Conservation (phyloP, 2,888 invertebrate species). For the Hyalella azteca region DNA sequence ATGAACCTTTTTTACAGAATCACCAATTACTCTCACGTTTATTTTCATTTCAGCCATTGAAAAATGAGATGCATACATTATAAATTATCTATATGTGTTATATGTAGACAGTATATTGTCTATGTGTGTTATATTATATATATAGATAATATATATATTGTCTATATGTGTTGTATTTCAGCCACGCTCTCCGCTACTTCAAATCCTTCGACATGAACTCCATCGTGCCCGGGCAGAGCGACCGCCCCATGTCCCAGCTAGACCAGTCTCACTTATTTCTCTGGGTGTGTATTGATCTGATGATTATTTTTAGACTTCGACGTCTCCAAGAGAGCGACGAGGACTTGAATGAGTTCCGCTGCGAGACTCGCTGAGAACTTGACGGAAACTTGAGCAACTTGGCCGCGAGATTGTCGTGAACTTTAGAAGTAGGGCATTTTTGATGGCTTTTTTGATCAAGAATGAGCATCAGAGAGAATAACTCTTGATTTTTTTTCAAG, state of each 20-base stretch:
- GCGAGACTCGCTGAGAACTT: neutral
- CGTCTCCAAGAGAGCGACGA: neutral
- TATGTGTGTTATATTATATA: neutral
- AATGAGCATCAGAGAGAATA: too few relatives aligned
- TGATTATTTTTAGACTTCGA: conserved; percentile 8
- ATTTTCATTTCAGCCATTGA: too few relatives aligned
- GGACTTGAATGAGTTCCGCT: neutral
- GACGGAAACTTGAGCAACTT: too few relatives aligned
- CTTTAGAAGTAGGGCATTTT: too few relatives aligned
- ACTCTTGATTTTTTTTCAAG: too few relatives aligned
- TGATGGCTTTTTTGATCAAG: too few relatives aligned
- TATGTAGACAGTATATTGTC: neutral
- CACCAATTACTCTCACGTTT: too few relatives aligned
- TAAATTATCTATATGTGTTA: neutral
- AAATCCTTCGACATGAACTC: conserved; percentile 43
- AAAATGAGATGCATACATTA: too few relatives aligned
- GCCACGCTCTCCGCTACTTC: conserved; percentile 51
- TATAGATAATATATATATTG: too few relatives aligned
- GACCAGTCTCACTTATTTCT: too few relatives aligned
- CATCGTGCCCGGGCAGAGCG: conserved; percentile 37
- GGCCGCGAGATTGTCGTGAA: too few relatives aligned
- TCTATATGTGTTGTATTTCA: neutral
- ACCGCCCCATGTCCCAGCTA: conserved; percentile 44
- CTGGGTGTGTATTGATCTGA: conserved; percentile 11
- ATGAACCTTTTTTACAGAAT: too few relatives aligned